Conservation (phyloP, 2,797 vertebrate species). For the Sphaeramia orbicularis region DNA sequence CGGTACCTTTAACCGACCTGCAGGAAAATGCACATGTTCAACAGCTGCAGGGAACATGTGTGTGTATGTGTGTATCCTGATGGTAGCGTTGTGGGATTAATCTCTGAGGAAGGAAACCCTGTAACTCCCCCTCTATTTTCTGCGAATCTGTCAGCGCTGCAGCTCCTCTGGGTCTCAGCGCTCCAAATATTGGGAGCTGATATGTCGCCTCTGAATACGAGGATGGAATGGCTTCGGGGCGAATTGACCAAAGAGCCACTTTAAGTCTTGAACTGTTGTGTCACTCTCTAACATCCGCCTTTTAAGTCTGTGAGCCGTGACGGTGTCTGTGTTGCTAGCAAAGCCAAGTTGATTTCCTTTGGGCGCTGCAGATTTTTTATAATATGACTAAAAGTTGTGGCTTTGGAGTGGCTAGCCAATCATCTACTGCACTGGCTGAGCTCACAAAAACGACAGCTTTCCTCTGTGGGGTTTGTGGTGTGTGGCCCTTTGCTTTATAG, state of each 20-base stretch:
- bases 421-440: slow-evolving; percentile 46
- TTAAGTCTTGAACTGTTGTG: slow-evolving; percentile 10
- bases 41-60: slow-evolving; percentile 60
- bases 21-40: slow-evolving; percentile 65
- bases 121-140: slow-evolving; percentile 50
- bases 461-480: slow-evolving; percentile 45
- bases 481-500: slow-evolving; percentile 29
- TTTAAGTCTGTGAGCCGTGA: slow-evolving; percentile 29
- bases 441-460: slow-evolving; percentile 29
- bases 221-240: neutral
- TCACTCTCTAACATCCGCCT: slow-evolving; percentile 34
- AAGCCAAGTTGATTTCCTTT: slow-evolving; percentile 41
- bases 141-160: slow-evolving; percentile 60
- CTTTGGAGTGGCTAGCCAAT: slow-evolving; percentile 40
- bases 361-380: slow-evolving; percentile 37
- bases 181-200: slow-evolving; percentile 36
- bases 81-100: slow-evolving; percentile 45
- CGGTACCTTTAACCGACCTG: slow-evolving; percentile 32
- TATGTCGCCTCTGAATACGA: slow-evolving; percentile 34
- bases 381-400: slow-evolving; percentile 45
- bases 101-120: slow-evolving; percentile 65
- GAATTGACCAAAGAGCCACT: slow-evolving; percentile 14
- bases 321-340: slow-evolving; percentile 20
- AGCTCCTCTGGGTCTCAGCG: slow-evolving; percentile 49
- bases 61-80: slow-evolving; percentile 27